Percentiles rank a stretch among this genome's conserved stretches.
Evolutionary conservation across 1,140 invertebrate species (phyloP).

Genomic region (Batillaria attramentaria): DNA sequence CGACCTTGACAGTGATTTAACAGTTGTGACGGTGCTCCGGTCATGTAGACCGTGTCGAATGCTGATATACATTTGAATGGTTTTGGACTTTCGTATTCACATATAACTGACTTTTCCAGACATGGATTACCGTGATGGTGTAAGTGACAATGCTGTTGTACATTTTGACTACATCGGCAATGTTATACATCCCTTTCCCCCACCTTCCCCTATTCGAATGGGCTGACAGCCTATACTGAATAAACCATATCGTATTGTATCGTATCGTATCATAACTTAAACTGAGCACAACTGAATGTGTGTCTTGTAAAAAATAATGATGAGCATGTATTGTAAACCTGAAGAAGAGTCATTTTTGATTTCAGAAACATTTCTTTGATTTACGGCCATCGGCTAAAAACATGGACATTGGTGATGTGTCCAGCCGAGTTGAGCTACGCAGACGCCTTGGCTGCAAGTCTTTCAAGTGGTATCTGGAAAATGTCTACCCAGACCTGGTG

Average conservation of each 20-base stretch:
- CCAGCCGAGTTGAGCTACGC: slow-evolving; percentile 81
- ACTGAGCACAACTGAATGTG: too few relatives aligned
- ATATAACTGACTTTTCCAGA: not conserved
- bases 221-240: too few relatives aligned
- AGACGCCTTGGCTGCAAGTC: slow-evolving; percentile 90
- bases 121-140: not conserved
- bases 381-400: slow-evolving; percentile 75
- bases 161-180: too few relatives aligned
- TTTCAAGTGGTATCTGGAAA: slow-evolving; percentile 98
- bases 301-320: too few relatives aligned
- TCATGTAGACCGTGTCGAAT: too few relatives aligned
- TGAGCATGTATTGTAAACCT: too few relatives aligned
- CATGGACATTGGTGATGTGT: slow-evolving; percentile 88
- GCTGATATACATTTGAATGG: slow-evolving; percentile 7
- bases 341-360: slow-evolving; percentile 30
- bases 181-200: too few relatives aligned
- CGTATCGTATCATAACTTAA: not conserved
- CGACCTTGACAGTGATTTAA: too few relatives aligned
- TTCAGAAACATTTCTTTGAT: slow-evolving; percentile 84
- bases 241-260: not conserved
- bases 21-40: too few relatives aligned
- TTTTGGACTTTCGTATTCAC: not conserved
- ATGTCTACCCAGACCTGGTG: slow-evolving; percentile 95
- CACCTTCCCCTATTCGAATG: too few relatives aligned
- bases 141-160: too few relatives aligned